Base-by-base conservation (phyloP, 2,797 vertebrate genomes). In the Choloepus didactylus region DNA sequence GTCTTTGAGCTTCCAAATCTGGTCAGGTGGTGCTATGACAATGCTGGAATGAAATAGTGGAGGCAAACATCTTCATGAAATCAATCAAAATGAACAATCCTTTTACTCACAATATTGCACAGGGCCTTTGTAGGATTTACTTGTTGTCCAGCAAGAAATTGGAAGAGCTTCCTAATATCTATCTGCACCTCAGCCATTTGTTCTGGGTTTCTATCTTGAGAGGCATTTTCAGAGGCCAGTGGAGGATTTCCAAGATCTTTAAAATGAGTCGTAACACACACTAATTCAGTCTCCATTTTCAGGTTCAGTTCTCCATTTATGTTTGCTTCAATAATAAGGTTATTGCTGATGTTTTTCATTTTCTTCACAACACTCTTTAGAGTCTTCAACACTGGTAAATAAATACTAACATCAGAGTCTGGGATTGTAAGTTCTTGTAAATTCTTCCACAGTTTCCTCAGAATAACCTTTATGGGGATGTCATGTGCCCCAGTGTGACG, bases 291-390 rank as follows among this genome's bases (percentile, higher is more conserved):
- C 98, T 99, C 99, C 95, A 99, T 99, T 98, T 99, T 99, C 98
- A 99, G 98, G 98, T 99, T 99, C 99, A 99, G 99, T 97, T 99
- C 99, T 96, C 99, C 99, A 7, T 75, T 99, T 97, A 98, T 96
- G 98, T 99, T 99, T 81, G 99, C 99, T 98, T 99, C 99, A 69
- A 99, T 98, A 10, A 99, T 98, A 35, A 35, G 35, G 16, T 98
- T 98, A 97, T 98, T 99, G 96, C 99, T 99, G 97, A 99, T 98
- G 96, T 99, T 99, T 98, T 99, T 99, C 99, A 99, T 99, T 95
- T 99, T 99, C 95, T 99, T 99, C 95, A 99, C 98, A 7, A 99
- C 98, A 92, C 98, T 99, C 98, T 99, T 99, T 99, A 99, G 99
- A 2, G 98, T 99, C 98, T 99, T 99, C 98, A 99, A 97, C 35